A percentile compares a stretch with the other conserved stretches of the same genome.
Evolutionary conservation across 2,113 vertebrate species (phyloP).

Genomic region (Pelodiscus sinensis): DNA sequence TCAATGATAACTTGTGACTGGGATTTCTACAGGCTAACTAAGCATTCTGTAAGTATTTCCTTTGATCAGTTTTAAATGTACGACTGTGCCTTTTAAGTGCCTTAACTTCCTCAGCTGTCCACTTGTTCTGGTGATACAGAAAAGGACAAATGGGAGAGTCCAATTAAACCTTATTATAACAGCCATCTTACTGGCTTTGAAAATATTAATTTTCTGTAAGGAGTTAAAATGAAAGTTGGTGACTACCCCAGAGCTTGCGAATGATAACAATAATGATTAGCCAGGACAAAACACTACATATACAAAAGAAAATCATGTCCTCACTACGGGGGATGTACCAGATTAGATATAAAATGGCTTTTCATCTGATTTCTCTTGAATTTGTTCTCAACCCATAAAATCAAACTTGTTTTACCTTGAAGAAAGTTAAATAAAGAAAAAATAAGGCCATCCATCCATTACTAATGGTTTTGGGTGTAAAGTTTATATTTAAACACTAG

Average conservation of each 20-base stretch:
- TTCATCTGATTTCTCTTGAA: neutral
- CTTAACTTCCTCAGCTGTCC: neutral
- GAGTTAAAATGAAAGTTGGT: neutral
- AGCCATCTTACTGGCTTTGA: constrained; percentile 3
- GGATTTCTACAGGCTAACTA: neutral
- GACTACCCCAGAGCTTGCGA: neutral
- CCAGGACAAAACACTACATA: neutral
- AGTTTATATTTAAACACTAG: constrained; percentile 22
- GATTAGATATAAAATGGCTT: neutral
- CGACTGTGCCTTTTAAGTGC: neutral
- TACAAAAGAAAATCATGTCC: neutral
- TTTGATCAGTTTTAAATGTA: neutral
- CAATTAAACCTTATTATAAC: neutral
- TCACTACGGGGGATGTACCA: neutral
- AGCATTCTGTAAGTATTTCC: neutral
- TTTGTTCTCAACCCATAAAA: constrained; percentile 1
- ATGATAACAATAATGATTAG: neutral
- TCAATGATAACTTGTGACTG: neutral
- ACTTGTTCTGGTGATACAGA: neutral
- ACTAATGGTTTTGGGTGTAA: neutral
- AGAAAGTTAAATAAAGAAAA: neutral
- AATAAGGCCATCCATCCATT: neutral
- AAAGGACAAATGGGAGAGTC: neutral
- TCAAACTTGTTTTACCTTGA: constrained; percentile 11
- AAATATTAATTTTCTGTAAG: neutral